These are phyloP conservation scores for Hypercompe scribonia DNA, from an alignment of 2,888 invertebrate species.

Conservation along the genomic window DNA sequence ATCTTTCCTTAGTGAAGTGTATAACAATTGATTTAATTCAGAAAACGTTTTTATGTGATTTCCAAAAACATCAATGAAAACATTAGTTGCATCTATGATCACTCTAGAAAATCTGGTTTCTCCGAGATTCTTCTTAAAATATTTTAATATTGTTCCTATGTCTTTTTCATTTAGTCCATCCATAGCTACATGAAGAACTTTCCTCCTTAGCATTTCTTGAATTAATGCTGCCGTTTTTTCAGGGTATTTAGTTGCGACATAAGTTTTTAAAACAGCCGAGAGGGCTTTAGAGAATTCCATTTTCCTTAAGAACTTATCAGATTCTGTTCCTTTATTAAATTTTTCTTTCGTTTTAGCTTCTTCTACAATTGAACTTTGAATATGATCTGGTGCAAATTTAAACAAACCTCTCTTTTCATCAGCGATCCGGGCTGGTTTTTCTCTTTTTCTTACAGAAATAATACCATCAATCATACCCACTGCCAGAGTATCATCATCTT, in stretches of 20 bases:
- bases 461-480: slow-evolving; percentile 98
- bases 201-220: slow-evolving; percentile 94
- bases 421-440: slow-evolving; percentile 81
- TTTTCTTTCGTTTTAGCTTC: slow-evolving; percentile 78
- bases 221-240: slow-evolving; percentile 93
- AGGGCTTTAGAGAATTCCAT: slow-evolving; percentile 94
- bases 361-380: slow-evolving; percentile 76
- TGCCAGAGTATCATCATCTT: slow-evolving; percentile 93
- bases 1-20: slow-evolving; percentile 87
- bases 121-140: slow-evolving; percentile 91
- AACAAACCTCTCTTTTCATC: slow-evolving; percentile 74
- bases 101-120: slow-evolving; percentile 91
- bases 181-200: slow-evolving; percentile 91
- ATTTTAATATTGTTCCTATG: slow-evolving; percentile 89
- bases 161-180: slow-evolving; percentile 90
- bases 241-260: slow-evolving; percentile 89
- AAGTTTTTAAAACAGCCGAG: slow-evolving; percentile 88
- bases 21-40: slow-evolving; percentile 87
- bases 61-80: slow-evolving; percentile 92
- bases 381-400: slow-evolving; percentile 85
- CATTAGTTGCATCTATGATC: slow-evolving; percentile 91
- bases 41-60: slow-evolving; percentile 88
- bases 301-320: slow-evolving; percentile 91
- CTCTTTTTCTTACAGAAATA: slow-evolving; percentile 93
- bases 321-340: slow-evolving; percentile 80